Evolutionary conservation across 2,113 vertebrate genomes (phyloP), one percentile per base, ranked within the genome.

Genomic region (Tachysurus fulvidraco): DNA sequence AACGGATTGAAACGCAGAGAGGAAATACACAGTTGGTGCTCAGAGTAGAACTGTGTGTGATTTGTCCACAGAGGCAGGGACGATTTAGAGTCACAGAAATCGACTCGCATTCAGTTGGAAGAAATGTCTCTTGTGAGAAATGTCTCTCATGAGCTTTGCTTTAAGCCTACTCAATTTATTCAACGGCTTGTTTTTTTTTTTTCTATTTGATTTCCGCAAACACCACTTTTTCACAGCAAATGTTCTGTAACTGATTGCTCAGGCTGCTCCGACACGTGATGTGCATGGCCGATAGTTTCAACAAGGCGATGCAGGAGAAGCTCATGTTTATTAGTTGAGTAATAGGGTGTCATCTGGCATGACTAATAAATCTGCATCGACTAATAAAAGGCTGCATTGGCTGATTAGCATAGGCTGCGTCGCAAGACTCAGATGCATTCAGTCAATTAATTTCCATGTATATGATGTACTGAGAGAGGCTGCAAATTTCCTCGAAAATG

Each of bases 361-460:
- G 89, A 90, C 89, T 90, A 88, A 92, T 91, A 85, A 89, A 91
- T 89, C 86, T 57, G 82, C 55, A 73, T 79, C 59, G 41, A 87
- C 88, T 89, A 88, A 91, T 88, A 83, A 88, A 89, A 78, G 71
- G 46, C 84, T 86, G 71, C 65, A 25, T 81, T 64, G 78, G 55
- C 67, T 88, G 71, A 89, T 91, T 89, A 89, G 83, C 69, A 82
- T 69, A 78, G 88, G 88, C 73, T 65, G 85, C 62, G 71, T 79
- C 67, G 57, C 41, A 52, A 81, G 4, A 88, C 67, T 86, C 77
- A 73, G 85, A 86, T 65, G 76, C 21, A 54, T 71, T 85, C 80
- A 88, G 73, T 80, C 88, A 80, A 88, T 87, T 89, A 85, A 89
- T 89, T 86, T 86, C 85, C 78, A 84, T 84, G 81, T 89, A 88